These are phyloP conservation scores for Xenentodon cancila DNA, from an alignment of 2,797 vertebrate genomes.

Conservation along the genomic window DNA sequence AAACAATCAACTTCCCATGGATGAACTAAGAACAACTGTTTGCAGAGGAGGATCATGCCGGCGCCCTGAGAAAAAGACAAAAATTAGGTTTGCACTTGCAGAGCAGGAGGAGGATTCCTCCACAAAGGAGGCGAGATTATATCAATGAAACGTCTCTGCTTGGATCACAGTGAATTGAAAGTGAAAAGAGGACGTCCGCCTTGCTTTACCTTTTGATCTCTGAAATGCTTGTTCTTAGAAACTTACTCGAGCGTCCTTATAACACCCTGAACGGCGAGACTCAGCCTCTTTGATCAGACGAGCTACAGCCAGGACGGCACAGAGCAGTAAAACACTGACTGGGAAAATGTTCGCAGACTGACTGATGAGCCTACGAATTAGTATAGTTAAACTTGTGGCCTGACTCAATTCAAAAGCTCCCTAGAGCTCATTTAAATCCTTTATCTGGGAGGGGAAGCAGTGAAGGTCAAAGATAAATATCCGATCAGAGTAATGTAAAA, in stretches of 20 bases:
- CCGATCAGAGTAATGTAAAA: no score
- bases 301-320: constrained; percentile 24
- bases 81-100: background rate
- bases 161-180: constrained; percentile 55
- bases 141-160: constrained; percentile 48
- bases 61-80: background rate
- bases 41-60: background rate
- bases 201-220: constrained; percentile 54
- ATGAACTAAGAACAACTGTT: background rate
- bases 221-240: constrained; percentile 39
- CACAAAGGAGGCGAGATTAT: constrained; percentile 28
- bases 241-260: constrained; percentile 32
- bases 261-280: constrained; percentile 33
- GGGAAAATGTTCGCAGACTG: constrained; percentile 5
- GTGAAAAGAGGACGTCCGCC: constrained; percentile 48
- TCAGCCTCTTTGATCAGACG: constrained; percentile 52
- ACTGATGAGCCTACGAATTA: background rate
- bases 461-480: no score
- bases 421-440: background rate
- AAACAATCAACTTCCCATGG: background rate
- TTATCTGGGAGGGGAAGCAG: no score
- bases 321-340: constrained; percentile 30
- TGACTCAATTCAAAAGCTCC: constrained; percentile 24
- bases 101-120: constrained; percentile 24
- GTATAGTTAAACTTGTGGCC: constrained; percentile 16